Evolutionary conservation across 2,113 vertebrate genomes (phyloP), one percentile per base, ranked within the genome.

Genomic region (Nothobranchius kuhntae): DNA sequence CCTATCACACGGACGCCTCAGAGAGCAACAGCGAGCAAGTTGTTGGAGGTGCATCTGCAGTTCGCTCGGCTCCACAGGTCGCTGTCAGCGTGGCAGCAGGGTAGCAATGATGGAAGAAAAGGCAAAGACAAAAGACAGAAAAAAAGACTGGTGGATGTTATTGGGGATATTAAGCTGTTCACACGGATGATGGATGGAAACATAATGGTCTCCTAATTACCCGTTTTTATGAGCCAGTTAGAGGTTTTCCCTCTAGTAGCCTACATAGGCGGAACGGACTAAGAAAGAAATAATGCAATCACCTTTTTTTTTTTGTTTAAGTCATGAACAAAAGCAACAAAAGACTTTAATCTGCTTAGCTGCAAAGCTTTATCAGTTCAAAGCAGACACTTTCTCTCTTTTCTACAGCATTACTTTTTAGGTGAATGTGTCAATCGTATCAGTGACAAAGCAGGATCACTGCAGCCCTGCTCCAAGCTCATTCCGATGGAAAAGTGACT

Each of bases 401-500:
- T 55, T 73, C 47, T 48, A 53, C 42, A 72, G 65, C 61, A 51
- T 55, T 61, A 68, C 76, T 68, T 77, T 47, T 78, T 66, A 85
- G 82, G 69, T 68, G 69, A 53, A 84, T 40, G 58, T 82, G 79
- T 91, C 86, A 88, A 79, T 89, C 53, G 13, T 67, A 80, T 81
- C 75, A 87, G 73, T 87, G 83, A 91, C 87, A 68, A 78, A 68
- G 46, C 68, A 75, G 75, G 73, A 84, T 87, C 79, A 75, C 71
- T 38, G 69, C 67, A 58, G 71, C 72, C 57, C 63, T 71, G 85
- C 80, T 82, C 24, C 14, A 0, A 71, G 78, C 72, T 62, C 70
- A 78, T 86, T 77, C 65, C 68, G 38, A 42, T 80, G 52, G 77
- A 84, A 73, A 85, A 83, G 86, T 73, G 61, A 48, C 51, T 66